Conservation (phyloP, 2,888 invertebrate species). For the Theretra japonica region DNA sequence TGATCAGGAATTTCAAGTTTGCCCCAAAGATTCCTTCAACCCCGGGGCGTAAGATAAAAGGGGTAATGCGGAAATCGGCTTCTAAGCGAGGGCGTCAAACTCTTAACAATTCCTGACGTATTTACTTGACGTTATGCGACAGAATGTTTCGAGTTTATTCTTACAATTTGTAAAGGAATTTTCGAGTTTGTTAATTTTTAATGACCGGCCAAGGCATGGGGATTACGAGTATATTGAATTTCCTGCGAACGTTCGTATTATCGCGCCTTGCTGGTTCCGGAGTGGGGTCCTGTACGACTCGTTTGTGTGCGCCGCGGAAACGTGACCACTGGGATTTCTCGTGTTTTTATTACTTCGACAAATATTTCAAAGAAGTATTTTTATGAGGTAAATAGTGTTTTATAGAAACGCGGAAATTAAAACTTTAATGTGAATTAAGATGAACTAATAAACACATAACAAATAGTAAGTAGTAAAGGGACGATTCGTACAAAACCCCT, state of each 20-base stretch:
- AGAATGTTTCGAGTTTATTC: background rate
- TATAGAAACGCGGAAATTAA: too few relatives aligned
- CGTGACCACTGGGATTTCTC: too few relatives aligned
- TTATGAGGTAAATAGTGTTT: too few relatives aligned
- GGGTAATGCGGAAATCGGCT: slow-evolving; percentile 29
- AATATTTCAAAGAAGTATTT: too few relatives aligned
- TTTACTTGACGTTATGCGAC: slow-evolving; percentile 26
- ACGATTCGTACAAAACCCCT: too few relatives aligned
- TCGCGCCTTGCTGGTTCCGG: background rate
- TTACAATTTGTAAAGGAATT: slow-evolving; percentile 9
- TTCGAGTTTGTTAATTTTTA: slow-evolving; percentile 6
- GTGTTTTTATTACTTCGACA: too few relatives aligned
- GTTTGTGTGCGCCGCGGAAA: background rate
- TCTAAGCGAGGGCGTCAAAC: slow-evolving; percentile 27
- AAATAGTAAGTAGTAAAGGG: too few relatives aligned
- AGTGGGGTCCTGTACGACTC: background rate
- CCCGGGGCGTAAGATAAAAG: slow-evolving; percentile 35
- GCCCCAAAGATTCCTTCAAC: slow-evolving; percentile 32
- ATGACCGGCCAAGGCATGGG: background rate
- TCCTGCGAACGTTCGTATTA: background rate
- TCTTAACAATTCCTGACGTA: slow-evolving; percentile 32
- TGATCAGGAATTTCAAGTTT: slow-evolving; percentile 33
- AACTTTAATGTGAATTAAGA: too few relatives aligned
- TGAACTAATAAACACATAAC: too few relatives aligned
- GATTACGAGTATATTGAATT: background rate